Conservation (phyloP, 2,797 vertebrate genomes). For the Echeneis naucrates region DNA sequence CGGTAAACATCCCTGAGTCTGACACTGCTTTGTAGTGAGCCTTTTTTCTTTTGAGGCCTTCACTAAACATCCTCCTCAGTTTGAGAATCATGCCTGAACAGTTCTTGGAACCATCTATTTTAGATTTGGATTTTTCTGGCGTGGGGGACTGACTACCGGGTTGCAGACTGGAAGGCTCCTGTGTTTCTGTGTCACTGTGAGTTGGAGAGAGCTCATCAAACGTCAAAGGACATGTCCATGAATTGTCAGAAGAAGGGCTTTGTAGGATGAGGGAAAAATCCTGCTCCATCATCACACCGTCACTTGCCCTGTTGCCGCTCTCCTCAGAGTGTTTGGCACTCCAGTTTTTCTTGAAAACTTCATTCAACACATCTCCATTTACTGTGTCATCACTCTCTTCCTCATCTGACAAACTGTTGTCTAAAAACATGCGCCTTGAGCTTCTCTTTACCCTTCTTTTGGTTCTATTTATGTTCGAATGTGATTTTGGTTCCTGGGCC, state of each 20-base stretch:
- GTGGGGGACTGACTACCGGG: slow-evolving; percentile 20
- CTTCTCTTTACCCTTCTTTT: slow-evolving; percentile 76
- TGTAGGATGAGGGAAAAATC: slow-evolving; percentile 18
- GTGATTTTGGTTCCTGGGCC: slow-evolving; percentile 26
- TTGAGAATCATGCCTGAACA: slow-evolving; percentile 82
- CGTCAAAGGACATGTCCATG: slow-evolving; percentile 76
- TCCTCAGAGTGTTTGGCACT: slow-evolving; percentile 14
- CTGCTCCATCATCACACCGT: slow-evolving; percentile 10
- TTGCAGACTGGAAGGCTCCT: slow-evolving; percentile 37
- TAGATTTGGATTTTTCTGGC: slow-evolving; percentile 1
- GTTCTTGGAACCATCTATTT: slow-evolving; percentile 50
- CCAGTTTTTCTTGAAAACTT: slow-evolving; percentile 21
- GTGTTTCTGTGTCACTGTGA: slow-evolving; percentile 57
- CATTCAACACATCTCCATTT: slow-evolving; percentile 24
- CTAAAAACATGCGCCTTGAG: slow-evolving; percentile 73
- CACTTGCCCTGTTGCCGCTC: slow-evolving; percentile 19
- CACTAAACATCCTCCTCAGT: slow-evolving; percentile 75
- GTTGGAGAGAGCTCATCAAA: slow-evolving; percentile 66
- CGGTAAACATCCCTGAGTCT: slow-evolving; percentile 23
- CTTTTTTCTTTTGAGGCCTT: slow-evolving; percentile 58
- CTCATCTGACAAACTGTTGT: slow-evolving; percentile 64
- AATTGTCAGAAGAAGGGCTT: slow-evolving; percentile 36
- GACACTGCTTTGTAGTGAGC: slow-evolving; percentile 64
- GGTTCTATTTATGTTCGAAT: slow-evolving; percentile 45
- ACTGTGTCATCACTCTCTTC: slow-evolving; percentile 39